Base-by-base conservation (phyloP, 2,888 invertebrate species). In the Thumatha senex region DNA sequence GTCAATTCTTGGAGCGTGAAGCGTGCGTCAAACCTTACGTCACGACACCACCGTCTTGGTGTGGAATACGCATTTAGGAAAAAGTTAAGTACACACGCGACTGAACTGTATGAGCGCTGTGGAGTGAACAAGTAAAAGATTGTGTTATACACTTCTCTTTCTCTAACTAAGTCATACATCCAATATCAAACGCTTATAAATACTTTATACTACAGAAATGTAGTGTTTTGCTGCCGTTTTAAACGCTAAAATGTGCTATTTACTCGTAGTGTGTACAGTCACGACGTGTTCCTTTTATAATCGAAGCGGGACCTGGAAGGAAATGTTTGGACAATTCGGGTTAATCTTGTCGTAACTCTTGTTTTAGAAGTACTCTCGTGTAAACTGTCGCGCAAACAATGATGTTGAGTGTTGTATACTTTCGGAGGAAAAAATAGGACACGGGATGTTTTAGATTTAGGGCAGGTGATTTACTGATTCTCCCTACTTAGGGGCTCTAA, bases 261-360 rank as follows among this genome's bases (percentile, higher is more conserved):
- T 51, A 46, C 41, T 8, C n/a, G 4, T 7, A 41, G 42, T 12
- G 18, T 24, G 40, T 43, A 35, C 43, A 34, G 34, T 39, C 39
- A 45, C 40, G 33, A 35, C 24, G 39, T 45, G 35, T 36, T 50
- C 39, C 39, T 49, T 44, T 49, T 44, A 46, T 43, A 15, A 15
- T 39, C 7, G 14, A 46, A 43, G 38, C 15, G 54, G 42, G 62
- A 58, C 54, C 65, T 56, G 62, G 48, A 53, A 48, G 48, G 49
- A 51, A 58, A 49, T 68, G 68, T 65, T 65, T 65, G 69, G 58
- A 65, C 56, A 58, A 55, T 43, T 36, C 53, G 7, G 40, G 61
- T 65, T 60, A 63, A 68, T 68, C 53, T 52, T 52, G 14, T 67
- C 65, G 58, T 65, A 48, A 64, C 48, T 65, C 66, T 68, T 58